phyloP scores from a whole-genome alignment of 2,888 invertebrate species.

The Harpalus rubripes region DNA sequence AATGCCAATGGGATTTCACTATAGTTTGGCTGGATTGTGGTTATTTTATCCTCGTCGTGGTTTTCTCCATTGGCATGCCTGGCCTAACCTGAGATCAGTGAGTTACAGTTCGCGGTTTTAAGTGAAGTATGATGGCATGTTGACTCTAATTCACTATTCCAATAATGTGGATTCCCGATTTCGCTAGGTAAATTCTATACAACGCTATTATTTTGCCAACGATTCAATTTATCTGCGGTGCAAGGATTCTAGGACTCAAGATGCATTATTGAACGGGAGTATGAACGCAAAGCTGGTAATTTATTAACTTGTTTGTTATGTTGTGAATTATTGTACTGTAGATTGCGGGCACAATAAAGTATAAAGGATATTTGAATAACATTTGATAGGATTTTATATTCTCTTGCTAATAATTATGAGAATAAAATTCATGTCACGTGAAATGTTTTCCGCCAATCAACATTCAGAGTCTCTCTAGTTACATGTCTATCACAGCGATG shows the following conservation, averaged over 20 bases:
- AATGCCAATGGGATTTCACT: slow-evolving; percentile 56
- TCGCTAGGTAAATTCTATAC: slow-evolving; percentile 28
- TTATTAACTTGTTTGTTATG: not conserved
- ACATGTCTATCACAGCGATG: too few species aligned
- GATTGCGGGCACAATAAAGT: not conserved
- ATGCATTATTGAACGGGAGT: not conserved
- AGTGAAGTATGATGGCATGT: slow-evolving; percentile 17
- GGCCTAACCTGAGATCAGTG: not conserved
- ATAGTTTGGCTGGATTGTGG: slow-evolving; percentile 29
- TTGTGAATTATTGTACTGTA: not conserved
- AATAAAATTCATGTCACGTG: too few species aligned
- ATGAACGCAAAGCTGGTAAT: not conserved
- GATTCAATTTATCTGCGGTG: not conserved
- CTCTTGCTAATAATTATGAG: too few species aligned
- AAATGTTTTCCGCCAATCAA: too few species aligned
- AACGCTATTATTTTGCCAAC: not conserved
- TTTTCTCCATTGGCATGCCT: not conserved
- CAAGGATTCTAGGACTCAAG: not conserved
- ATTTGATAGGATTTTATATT: too few species aligned
- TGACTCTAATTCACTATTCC: slow-evolving; percentile 37
- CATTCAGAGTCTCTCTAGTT: too few species aligned
- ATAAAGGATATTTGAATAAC: too few species aligned
- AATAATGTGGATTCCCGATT: slow-evolving; percentile 3
- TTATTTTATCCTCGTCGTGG: slow-evolving; percentile 35
- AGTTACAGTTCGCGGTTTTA: slow-evolving; percentile 9